Evolutionary conservation across 2,113 vertebrate genomes (phyloP), one percentile per base, ranked within the genome.

Genomic region (Tachysurus vachellii): DNA sequence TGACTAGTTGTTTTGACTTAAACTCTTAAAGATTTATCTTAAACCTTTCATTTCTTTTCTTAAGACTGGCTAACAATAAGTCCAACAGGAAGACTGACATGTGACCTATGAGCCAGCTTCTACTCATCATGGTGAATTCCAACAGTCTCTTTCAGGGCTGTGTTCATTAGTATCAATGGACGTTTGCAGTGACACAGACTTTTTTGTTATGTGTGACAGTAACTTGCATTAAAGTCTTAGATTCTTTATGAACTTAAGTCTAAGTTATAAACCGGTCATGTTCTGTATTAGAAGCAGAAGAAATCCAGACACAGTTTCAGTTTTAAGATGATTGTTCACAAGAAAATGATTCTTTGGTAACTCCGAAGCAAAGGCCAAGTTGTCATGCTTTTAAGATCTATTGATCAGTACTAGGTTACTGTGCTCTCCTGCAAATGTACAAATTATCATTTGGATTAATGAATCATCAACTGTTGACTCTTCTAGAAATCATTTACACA

Each of bases 401-500:
- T 90, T 76, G 57, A 86, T 76, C 64, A 86, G 85, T 64, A 31
- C 85, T 17, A 19, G 61, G 80, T 61, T 73, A 86, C 76, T 86
- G 81, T 70, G 88, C 82, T 66, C 71, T 75, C 89, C 59, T 79
- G 83, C 89, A 89, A 90, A 83, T 84, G 59, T 86, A 84, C 80
- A 90, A 84, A 75, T 88, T 86, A 85, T 87, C 70, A 85, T 88
- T 81, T 88, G 79, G 87, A 88, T 88, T 89, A 87, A 87, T 88
- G 81, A 89, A 83, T 90, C 86, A 87, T 89, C 76, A 87, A 83
- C 17, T 87, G 85, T 91, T 89, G 88, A 88, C 89, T 85, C 73
- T 87, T 70, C 83, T 85, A 88, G 80, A 77, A 91, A 91, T 90
- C 88, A 91, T 91, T 91, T 87, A 91, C 89, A 88, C 87, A 80